Conservation (phyloP, 2,797 vertebrate species). For the Hoplostethus mediterraneus region DNA sequence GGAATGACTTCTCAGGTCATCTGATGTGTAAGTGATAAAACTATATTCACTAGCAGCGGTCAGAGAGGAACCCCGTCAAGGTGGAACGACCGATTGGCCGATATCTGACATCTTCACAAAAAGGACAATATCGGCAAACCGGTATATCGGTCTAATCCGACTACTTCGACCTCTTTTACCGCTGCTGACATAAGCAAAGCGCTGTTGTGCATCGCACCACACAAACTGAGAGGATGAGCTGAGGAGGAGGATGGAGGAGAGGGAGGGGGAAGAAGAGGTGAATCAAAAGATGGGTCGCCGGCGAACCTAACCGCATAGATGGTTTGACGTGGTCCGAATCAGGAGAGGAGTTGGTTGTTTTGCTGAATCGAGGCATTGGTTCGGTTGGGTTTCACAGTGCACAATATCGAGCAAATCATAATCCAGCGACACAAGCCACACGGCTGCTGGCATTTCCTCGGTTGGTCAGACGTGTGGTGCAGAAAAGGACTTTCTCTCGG, state of each 20-base stretch:
- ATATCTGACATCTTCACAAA: constrained; percentile 1
- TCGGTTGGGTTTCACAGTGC: not conserved
- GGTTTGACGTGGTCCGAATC: not conserved
- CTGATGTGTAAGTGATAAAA: constrained; percentile 42
- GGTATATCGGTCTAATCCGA: constrained; percentile 24
- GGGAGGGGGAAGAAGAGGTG: constrained; percentile 27
- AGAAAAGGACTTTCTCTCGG: not conserved
- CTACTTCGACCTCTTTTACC: constrained; percentile 64
- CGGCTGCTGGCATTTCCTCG: not conserved
- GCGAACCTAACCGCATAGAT: constrained; percentile 8
- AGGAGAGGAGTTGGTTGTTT: not conserved
- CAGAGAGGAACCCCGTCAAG: constrained; percentile 5
- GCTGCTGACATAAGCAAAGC: constrained; percentile 62
- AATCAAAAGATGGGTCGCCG: constrained; percentile 39
- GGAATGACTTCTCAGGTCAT: constrained; percentile 44
- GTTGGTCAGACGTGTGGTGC: constrained; percentile 1
- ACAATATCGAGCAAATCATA: constrained; percentile 8
- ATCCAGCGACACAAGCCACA: not conserved
- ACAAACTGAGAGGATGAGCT: constrained; percentile 35
- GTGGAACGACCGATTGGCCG: constrained; percentile 11
- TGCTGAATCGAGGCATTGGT: not conserved
- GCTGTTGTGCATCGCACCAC: constrained; percentile 46
- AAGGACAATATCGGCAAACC: constrained; percentile 19
- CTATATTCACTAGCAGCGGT: constrained; percentile 16
- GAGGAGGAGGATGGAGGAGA: constrained; percentile 50